phyloP scores from a whole-genome alignment of 2,888 invertebrate species.

The Leptinotarsa rubiginosa region DNA sequence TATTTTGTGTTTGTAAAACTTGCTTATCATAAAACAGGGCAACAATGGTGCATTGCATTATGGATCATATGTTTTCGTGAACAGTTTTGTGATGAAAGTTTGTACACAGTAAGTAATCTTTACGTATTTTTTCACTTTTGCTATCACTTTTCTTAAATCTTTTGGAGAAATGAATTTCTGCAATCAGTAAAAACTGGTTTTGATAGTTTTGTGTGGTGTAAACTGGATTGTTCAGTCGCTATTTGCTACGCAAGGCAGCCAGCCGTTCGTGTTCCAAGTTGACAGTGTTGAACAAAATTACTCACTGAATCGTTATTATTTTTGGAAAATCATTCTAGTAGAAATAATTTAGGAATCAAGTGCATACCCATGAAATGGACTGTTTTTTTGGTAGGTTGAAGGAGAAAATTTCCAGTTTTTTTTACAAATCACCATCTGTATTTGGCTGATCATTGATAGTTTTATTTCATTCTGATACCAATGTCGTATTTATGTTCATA shows the following conservation, averaged over 20 bases:
- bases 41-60: slow-evolving; percentile 56
- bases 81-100: slow-evolving; percentile 48
- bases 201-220: slow-evolving; percentile 58
- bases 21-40: slow-evolving; percentile 54
- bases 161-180: slow-evolving; percentile 14
- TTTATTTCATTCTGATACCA: slow-evolving; percentile 61
- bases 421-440: slow-evolving; percentile 55
- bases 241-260: slow-evolving; percentile 45
- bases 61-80: slow-evolving; percentile 57
- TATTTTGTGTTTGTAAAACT: slow-evolving; percentile 53
- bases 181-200: slow-evolving; percentile 52
- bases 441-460: slow-evolving; percentile 55
- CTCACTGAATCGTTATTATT: slow-evolving; percentile 40
- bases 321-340: slow-evolving; percentile 31
- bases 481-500: slow-evolving; percentile 58
- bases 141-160: slow-evolving; percentile 21
- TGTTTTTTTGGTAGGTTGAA: slow-evolving; percentile 52
- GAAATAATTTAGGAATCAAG: slow-evolving; percentile 29
- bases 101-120: slow-evolving; percentile 50
- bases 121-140: slow-evolving; percentile 23
- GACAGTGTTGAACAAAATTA: slow-evolving; percentile 55
- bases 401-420: slow-evolving; percentile 43
- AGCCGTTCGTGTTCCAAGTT: slow-evolving; percentile 50
- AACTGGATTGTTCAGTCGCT: slow-evolving; percentile 60
- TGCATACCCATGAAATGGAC: slow-evolving; percentile 43